These are phyloP conservation scores for Polyommatus iphigenia DNA, from an alignment of 2,888 invertebrate species.

Conservation along the genomic window DNA sequence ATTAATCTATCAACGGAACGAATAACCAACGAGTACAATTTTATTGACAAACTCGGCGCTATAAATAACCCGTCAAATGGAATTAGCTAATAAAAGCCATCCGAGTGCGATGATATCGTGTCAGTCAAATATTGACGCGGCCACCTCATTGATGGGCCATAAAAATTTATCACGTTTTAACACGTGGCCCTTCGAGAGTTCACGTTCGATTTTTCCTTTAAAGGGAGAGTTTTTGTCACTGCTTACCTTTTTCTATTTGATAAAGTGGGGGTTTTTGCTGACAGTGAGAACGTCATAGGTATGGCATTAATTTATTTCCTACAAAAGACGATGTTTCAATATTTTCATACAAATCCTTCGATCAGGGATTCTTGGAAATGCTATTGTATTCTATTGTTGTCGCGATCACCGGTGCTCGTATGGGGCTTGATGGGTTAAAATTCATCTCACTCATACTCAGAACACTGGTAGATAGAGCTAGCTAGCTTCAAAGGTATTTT, in stretches of 20 bases:
- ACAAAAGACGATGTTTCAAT: no score
- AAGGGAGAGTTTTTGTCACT: not conserved
- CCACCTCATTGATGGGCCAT: slow-evolving; percentile 13
- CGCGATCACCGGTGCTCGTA: no score
- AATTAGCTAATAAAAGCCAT: slow-evolving; percentile 31
- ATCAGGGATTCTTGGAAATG: no score
- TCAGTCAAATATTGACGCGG: slow-evolving; percentile 19
- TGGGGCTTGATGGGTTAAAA: no score
- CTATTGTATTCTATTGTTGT: no score
- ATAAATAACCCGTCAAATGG: slow-evolving; percentile 27
- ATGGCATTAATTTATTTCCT: no score
- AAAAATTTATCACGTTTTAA: slow-evolving; percentile 9
- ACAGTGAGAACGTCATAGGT: no score
- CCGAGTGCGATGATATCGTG: slow-evolving; percentile 26
- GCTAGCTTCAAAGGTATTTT: not conserved
- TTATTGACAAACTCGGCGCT: slow-evolving; percentile 25
- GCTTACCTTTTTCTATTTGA: no score
- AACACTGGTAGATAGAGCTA: not conserved
- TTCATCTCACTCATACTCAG: not conserved
- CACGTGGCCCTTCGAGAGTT: not conserved
- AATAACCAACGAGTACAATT: not conserved
- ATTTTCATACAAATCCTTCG: no score
- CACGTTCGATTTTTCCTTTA: not conserved
- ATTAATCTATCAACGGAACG: slow-evolving; percentile 20
- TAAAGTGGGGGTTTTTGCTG: no score